A percentile compares a stretch with the other conserved stretches of the same genome.
phyloP scores from a whole-genome alignment of 2,113 vertebrate genomes.

The Dicentrarchus labrax region DNA sequence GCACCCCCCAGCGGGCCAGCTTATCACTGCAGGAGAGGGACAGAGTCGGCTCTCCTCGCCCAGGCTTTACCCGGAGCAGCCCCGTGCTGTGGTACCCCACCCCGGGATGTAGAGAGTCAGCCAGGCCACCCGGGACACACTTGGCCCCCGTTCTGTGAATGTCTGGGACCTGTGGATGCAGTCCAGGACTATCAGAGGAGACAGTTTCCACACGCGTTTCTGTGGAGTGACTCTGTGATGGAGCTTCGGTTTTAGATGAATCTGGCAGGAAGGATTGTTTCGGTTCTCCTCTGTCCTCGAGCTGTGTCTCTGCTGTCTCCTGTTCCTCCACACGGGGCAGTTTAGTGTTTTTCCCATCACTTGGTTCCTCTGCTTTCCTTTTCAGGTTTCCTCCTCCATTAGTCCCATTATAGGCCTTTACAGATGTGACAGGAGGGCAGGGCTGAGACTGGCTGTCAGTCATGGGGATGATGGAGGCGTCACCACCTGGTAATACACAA shows the following conservation, averaged over 20 bases:
- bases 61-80: constrained; percentile 91
- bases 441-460: constrained; percentile 79
- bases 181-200: neutral
- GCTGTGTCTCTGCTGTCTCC: neutral
- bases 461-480: constrained; percentile 95
- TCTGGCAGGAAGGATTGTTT: neutral
- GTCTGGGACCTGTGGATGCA: constrained; percentile 71
- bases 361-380: constrained; percentile 41
- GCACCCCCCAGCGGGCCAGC: constrained; percentile 84
- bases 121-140: constrained; percentile 86
- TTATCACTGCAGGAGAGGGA: constrained; percentile 98
- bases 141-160: constrained; percentile 94
- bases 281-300: neutral
- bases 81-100: constrained; percentile 88
- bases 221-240: neutral
- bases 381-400: constrained; percentile 34
- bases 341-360: constrained; percentile 12
- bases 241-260: neutral
- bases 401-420: neutral
- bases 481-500: constrained; percentile 87
- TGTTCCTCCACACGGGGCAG: constrained; percentile 47
- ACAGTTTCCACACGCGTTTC: neutral
- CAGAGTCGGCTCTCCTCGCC: constrained; percentile 90
- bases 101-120: constrained; percentile 85
- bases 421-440: constrained; percentile 65